These are phyloP conservation scores for Papilio elwesi DNA, from an alignment of 2,888 invertebrate species.

Conservation along the genomic window DNA sequence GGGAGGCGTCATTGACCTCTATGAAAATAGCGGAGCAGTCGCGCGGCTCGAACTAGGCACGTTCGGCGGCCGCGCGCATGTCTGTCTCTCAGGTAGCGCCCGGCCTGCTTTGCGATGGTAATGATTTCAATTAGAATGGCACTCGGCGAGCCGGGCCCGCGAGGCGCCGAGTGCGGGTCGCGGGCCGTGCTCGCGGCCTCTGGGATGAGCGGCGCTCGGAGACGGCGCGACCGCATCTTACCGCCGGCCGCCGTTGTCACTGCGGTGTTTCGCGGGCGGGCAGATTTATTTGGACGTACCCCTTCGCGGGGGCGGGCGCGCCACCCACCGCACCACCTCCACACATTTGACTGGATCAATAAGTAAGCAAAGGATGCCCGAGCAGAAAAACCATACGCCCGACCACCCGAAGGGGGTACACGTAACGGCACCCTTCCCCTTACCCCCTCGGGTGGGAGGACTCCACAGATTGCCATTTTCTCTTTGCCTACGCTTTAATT, in stretches of 20 bases:
- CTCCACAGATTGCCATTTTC: conserved; percentile 84
- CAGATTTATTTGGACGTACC: conserved; percentile 85
- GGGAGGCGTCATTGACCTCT: conserved; percentile 73
- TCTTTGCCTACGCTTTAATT: conserved; percentile 85
- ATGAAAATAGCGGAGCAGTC: conserved; percentile 69
- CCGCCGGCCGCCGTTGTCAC: conserved; percentile 81
- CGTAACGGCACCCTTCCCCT: conserved; percentile 83
- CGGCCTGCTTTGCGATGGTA: conserved; percentile 68
- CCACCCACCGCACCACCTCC: conserved; percentile 83
- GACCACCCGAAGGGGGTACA: conserved; percentile 83
- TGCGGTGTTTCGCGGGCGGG: conserved; percentile 85
- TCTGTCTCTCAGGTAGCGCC: conserved; percentile 76
- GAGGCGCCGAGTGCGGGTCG: conserved; percentile 41
- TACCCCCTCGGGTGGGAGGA: conserved; percentile 80
- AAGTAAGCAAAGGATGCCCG: conserved; percentile 86
- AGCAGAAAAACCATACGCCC: conserved; percentile 85
- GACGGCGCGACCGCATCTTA: conserved; percentile 82
- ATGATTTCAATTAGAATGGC: conserved; percentile 75
- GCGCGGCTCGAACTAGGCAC: conserved; percentile 69
- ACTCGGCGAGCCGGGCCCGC: conserved; percentile 48
- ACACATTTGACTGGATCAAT: conserved; percentile 86
- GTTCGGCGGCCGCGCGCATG: conserved; percentile 76
- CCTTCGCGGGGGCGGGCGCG: conserved; percentile 74
- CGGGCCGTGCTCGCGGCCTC: conserved; percentile 34
- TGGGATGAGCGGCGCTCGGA: conserved; percentile 54